Evolutionary conservation across 2,797 vertebrate genomes (phyloP), one percentile per base, ranked within the genome.

Genomic region (Myotis pilosus): DNA sequence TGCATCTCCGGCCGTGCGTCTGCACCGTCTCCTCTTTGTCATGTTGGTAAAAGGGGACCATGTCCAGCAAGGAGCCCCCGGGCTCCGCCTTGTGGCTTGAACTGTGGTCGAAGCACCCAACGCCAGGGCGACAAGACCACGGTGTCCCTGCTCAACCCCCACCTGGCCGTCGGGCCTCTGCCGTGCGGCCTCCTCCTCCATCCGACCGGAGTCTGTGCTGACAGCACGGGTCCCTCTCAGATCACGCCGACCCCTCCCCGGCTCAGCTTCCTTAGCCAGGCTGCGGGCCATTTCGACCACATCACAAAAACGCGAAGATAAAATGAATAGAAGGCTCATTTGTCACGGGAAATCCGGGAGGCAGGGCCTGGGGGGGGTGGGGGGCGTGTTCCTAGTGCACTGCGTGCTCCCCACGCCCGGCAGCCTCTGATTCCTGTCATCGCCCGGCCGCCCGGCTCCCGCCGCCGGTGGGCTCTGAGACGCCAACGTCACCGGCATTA

Each of bases 401-500:
- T 97, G 86, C 68, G 90, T 96, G 76, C 92, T 94, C 91, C 97
- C 79, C 92, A 95, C 97, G 96, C 96, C 97, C 98, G 97, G 98
- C 92, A 95, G 95, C 86, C 97, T 97, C 97, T 97, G 97, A 98
- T 97, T 98, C 97, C 97, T 97, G 97, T 98, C 98, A 98, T 98
- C 96, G 98, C 97, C 98, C 97, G 98, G 94, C 97, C 88, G 93
- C 97, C 97, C 97, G 62, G 96, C 96, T 97, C 90, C 60, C 57
- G 97, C 94, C 96, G 97, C 96, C 97, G 92, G 96, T 95, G 93
- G 96, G 97, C 96, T 97, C 97, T 71, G 92, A 95, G 93, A 95
- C 93, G 94, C 97, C 98, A 97, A 97, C 71, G 97, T 98, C 98
- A 98, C 97, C 96, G 88, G 97, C 98, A 98, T 98, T 97, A 98